Base-by-base conservation (phyloP, 2,113 vertebrate genomes). In the Cromileptes altivelis region DNA sequence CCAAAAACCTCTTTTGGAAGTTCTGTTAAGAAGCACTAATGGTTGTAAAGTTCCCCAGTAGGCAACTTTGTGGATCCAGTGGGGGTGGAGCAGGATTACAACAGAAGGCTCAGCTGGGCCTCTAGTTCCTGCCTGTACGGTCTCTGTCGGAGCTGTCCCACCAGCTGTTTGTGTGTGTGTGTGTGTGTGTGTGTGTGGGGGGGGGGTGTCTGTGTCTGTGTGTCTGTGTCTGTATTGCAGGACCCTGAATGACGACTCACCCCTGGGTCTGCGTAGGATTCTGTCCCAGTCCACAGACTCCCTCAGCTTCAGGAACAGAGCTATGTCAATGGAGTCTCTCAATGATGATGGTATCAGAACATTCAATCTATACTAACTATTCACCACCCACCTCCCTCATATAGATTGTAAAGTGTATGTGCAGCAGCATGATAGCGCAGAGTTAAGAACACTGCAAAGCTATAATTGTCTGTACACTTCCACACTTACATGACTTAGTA, bases 241-340 rank as follows among this genome's bases (percentile, higher is more conserved):
- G 93, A 96, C 94, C 0, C 94, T 99, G 86, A 97, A 95, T 2
- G 97, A 98, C 21, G 97, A 98, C 69, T 96, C 96, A 3, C 95
- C 97, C 0, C 89, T 98, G 93, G 97, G 97, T 9, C 94, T 99
- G 70, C 97, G 97, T 33, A 94, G 97, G 60, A 98, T 98, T 84
- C 95, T 99, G n/a, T 99, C 98, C 40, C 98, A 99, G 88, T 98
- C 97, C 86, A 98, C 98, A 0, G 98, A 98, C 61, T 97, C 98
- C 0, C 96, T 98, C 47, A 98, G 97, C 93, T 94, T 97, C 95
- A 95, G 96, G 77, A 97, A 95, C 94, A 95, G 97, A 21, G 95
- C 97, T 0, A 93, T 97, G 45, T 98, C 97, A 0, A 95, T 98
- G 91, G 98, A 98, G 86, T 99, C 97, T 0, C 95, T 99, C 65